phyloP scores from a whole-genome alignment of 2,888 invertebrate genomes.

The Petrolisthes cinctipes region DNA sequence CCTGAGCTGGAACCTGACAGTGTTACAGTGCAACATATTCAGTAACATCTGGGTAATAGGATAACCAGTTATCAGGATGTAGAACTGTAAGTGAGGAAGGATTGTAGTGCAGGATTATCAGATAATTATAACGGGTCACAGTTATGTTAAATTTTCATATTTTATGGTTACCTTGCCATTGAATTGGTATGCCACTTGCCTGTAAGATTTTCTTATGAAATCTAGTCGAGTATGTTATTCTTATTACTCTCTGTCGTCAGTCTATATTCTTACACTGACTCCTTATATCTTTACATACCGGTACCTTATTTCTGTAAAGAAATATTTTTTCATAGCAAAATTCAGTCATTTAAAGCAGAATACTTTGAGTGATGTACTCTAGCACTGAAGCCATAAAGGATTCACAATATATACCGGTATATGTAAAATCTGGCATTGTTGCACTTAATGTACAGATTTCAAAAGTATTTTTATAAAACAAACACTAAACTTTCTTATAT shows the following conservation, averaged over 20 bases:
- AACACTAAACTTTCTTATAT: too few relatives aligned
- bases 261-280: slow-evolving; percentile 25
- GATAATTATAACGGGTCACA: slow-evolving; percentile 55
- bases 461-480: too few relatives aligned
- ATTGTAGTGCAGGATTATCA: slow-evolving; percentile 41
- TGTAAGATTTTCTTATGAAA: slow-evolving; percentile 53
- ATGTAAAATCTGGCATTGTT: too few relatives aligned
- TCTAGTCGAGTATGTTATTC: slow-evolving; percentile 58
- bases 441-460: too few relatives aligned
- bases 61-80: slow-evolving; percentile 22
- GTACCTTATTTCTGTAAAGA: background rate
- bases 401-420: too few relatives aligned
- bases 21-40: slow-evolving; percentile 43
- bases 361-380: background rate
- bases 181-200: slow-evolving; percentile 52
- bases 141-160: slow-evolving; percentile 44
- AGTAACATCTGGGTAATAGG: slow-evolving; percentile 22
- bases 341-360: background rate
- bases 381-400: too few relatives aligned
- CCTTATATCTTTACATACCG: background rate
- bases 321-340: background rate
- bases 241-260: slow-evolving; percentile 52
- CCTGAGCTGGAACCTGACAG: slow-evolving; percentile 28
- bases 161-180: slow-evolving; percentile 57
- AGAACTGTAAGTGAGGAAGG: slow-evolving; percentile 37